These are phyloP conservation scores for Artibeus lituratus DNA, from an alignment of 2,797 vertebrate species.

Conservation along the genomic window DNA sequence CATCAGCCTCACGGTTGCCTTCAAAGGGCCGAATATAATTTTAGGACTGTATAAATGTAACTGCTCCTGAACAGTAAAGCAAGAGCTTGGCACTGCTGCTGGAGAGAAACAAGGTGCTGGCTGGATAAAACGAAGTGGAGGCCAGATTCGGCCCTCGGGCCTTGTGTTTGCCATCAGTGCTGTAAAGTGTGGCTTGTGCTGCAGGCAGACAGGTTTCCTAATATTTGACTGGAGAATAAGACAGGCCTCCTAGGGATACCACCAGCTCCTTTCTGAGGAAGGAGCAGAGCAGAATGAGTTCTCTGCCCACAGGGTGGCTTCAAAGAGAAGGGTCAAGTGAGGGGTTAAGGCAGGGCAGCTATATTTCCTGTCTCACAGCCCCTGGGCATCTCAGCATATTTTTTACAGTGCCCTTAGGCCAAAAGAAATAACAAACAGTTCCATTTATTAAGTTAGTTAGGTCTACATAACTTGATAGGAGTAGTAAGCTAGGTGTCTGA, in stretches of 20 bases:
- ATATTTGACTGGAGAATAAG: neutral
- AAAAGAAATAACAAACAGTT: neutral
- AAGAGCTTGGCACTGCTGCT: too few relatives aligned
- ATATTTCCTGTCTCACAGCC: neutral
- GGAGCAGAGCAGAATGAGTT: neutral
- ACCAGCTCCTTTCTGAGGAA: neutral
- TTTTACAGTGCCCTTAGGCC: neutral
- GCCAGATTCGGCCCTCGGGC: too few relatives aligned
- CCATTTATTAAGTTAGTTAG: neutral
- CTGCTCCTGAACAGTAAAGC: too few relatives aligned
- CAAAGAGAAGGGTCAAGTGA: neutral
- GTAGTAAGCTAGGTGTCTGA: neutral
- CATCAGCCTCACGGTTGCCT: too few relatives aligned
- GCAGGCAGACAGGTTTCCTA: neutral
- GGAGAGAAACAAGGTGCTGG: too few relatives aligned
- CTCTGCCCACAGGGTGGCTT: neutral
- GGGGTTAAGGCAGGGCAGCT: neutral
- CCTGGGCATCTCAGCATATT: neutral
- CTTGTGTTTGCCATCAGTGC: too few relatives aligned
- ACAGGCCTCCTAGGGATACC: neutral
- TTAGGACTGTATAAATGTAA: too few relatives aligned
- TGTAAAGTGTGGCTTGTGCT: neutral
- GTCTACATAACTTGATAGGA: neutral
- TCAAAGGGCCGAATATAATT: too few relatives aligned
- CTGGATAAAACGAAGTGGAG: too few relatives aligned